These are phyloP conservation scores for Paraplagusia blochii DNA, from an alignment of 2,113 vertebrate genomes.

Conservation along the genomic window DNA sequence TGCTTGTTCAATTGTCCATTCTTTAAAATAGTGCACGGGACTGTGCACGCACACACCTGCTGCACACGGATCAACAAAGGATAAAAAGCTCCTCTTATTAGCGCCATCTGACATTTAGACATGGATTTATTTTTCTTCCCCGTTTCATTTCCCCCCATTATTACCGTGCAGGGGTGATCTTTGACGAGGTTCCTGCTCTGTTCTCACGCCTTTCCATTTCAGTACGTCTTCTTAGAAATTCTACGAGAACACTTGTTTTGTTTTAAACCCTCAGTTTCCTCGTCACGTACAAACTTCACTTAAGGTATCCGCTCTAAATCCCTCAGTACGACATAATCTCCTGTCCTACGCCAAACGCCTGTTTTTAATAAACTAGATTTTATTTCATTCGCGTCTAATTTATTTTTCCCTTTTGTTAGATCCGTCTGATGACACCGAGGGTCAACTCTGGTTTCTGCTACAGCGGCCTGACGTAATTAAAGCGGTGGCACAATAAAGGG, in stretches of 20 bases:
- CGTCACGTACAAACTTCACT: no score
- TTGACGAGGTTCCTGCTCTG: slow-evolving; percentile 27
- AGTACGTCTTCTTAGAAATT: slow-evolving; percentile 9
- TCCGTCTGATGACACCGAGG: slow-evolving; percentile 10
- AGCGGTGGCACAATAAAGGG: slow-evolving; percentile 4
- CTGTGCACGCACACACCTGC: slow-evolving; percentile 8
- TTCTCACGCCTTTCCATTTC: slow-evolving; percentile 24
- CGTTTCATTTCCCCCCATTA: slow-evolving; percentile 31
- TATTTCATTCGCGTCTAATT: background rate
- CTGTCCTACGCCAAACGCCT: background rate
- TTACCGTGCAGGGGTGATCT: slow-evolving; percentile 31
- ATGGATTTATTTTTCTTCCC: slow-evolving; percentile 16
- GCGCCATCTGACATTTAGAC: slow-evolving; percentile 63
- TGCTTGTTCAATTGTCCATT: slow-evolving; percentile 19
- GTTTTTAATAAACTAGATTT: background rate
- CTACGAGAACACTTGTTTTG: no score
- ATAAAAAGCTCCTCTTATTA: slow-evolving; percentile 51
- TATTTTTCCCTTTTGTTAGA: background rate
- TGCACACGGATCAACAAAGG: slow-evolving; percentile 34
- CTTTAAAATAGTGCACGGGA: slow-evolving; percentile 10
- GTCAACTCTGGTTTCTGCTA: slow-evolving; percentile 4
- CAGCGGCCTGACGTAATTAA: slow-evolving; percentile 1
- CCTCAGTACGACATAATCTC: background rate
- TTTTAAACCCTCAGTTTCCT: no score
- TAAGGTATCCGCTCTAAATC: background rate